Conservation (phyloP, 2,888 invertebrate species). For the Aspidiotus rigidus region DNA sequence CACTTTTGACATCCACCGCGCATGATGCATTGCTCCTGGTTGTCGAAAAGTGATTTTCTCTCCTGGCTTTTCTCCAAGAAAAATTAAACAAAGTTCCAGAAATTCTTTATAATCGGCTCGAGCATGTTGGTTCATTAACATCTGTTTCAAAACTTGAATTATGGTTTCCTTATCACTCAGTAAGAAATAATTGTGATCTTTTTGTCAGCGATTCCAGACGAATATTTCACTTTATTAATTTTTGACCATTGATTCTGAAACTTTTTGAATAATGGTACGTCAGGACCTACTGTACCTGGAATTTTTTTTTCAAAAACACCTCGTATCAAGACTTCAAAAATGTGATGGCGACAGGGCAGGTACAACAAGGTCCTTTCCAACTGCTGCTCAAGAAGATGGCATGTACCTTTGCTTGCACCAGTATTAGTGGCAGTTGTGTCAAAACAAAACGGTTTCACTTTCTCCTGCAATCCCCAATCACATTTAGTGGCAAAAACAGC, state of each 20-base stretch:
- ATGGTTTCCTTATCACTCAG: no score
- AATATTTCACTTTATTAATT: not conserved
- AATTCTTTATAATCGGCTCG: no score
- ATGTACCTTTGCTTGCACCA: conserved; percentile 10
- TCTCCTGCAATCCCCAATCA: not conserved
- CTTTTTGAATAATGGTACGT: conserved; percentile 6
- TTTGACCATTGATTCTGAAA: not conserved
- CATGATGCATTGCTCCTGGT: no score
- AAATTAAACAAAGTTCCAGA: no score
- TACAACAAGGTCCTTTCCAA: not conserved
- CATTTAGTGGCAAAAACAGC: not conserved
- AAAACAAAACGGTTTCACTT: not conserved
- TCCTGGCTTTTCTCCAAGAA: no score
- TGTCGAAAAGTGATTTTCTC: no score
- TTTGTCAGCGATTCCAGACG: not conserved
- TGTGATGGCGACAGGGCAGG: not conserved
- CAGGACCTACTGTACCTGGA: not conserved
- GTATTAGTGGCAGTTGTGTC: conserved; percentile 20
- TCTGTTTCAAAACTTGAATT: no score
- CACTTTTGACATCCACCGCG: no score
- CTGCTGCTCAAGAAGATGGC: conserved; percentile 12
- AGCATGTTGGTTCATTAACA: no score
- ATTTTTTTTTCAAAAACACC: not conserved
- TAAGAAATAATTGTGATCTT: no score
- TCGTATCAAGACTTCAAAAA: not conserved